phyloP scores from a whole-genome alignment of 2,797 vertebrate species.

The Lepus oiostolus region DNA sequence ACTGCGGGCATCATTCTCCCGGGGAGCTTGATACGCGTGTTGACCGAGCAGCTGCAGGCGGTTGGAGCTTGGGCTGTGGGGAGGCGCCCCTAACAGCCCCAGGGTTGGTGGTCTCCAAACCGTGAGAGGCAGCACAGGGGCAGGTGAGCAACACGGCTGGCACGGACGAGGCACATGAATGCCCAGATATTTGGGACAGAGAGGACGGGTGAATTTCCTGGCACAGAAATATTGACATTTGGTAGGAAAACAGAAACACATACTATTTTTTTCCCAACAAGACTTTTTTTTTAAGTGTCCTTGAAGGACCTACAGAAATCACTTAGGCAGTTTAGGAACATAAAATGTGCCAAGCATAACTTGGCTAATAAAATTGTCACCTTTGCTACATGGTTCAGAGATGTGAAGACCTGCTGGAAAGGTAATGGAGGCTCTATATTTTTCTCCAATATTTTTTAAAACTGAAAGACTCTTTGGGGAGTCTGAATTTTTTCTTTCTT shows the following conservation, averaged over 20 bases:
- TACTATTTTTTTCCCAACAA: neutral
- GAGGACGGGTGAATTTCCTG: constrained; percentile 7
- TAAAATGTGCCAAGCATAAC: constrained; percentile 79
- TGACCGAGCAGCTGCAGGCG: neutral
- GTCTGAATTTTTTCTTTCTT: neutral
- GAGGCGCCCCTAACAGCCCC: neutral
- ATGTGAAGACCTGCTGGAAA: constrained; percentile 67
- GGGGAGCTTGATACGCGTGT: neutral
- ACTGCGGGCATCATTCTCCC: neutral
- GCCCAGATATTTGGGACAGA: constrained; percentile 26
- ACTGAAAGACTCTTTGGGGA: constrained; percentile 52
- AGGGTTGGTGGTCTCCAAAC: neutral
- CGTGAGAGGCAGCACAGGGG: neutral
- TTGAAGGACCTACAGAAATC: constrained; percentile 80
- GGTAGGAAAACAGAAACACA: constrained; percentile 49
- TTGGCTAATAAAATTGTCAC: constrained; percentile 83
- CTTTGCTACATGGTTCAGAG: constrained; percentile 77
- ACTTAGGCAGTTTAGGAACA: constrained; percentile 76
- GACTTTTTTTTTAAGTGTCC: constrained; percentile 75
- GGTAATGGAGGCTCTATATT: constrained; percentile 30
- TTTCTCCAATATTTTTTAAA: constrained; percentile 58
- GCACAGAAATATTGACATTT: constrained; percentile 33
- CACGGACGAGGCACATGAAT: neutral
- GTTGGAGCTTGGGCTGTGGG: neutral
- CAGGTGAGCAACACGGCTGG: neutral